Percentiles rank a stretch among this genome's conserved stretches.
phyloP scores from a whole-genome alignment of 2,113 vertebrate genomes.

The Camelus dromedarius region DNA sequence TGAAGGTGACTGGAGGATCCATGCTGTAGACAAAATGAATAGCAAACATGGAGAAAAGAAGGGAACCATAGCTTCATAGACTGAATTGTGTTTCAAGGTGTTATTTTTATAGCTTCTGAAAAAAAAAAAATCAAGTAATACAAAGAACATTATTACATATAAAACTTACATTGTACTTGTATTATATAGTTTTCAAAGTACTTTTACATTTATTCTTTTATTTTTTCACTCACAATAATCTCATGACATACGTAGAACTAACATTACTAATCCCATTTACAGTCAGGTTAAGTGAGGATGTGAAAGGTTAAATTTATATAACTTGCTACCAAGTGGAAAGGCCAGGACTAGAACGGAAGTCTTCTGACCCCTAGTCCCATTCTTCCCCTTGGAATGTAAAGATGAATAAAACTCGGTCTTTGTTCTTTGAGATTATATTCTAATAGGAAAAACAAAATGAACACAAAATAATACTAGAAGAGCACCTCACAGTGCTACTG shows the following conservation, averaged over 20 bases:
- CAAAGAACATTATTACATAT: conserved; percentile 69
- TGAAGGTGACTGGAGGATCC: conserved; percentile 92
- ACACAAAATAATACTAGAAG: background rate
- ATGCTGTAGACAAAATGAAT: conserved; percentile 92
- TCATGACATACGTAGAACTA: background rate
- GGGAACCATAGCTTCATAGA: conserved; percentile 95
- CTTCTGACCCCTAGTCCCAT: background rate
- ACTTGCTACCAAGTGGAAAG: background rate
- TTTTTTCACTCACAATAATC: conserved; percentile 1
- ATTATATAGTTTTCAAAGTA: conserved; percentile 28
- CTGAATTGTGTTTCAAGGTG: conserved; percentile 94
- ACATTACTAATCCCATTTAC: background rate
- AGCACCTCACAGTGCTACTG: background rate
- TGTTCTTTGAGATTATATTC: background rate
- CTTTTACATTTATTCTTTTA: background rate
- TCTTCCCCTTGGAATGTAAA: background rate
- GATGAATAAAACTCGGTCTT: background rate
- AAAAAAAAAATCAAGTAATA: conserved; percentile 75
- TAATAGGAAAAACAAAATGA: background rate
- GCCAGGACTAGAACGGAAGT: background rate
- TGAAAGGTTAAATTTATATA: conserved; percentile 26
- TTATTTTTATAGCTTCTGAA: conserved; percentile 92
- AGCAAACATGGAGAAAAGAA: conserved; percentile 95
- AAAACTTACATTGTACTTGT: background rate
- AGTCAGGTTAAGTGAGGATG: background rate